phyloP scores from a whole-genome alignment of 2,888 invertebrate genomes.

The Eremobia ochroleuca region DNA sequence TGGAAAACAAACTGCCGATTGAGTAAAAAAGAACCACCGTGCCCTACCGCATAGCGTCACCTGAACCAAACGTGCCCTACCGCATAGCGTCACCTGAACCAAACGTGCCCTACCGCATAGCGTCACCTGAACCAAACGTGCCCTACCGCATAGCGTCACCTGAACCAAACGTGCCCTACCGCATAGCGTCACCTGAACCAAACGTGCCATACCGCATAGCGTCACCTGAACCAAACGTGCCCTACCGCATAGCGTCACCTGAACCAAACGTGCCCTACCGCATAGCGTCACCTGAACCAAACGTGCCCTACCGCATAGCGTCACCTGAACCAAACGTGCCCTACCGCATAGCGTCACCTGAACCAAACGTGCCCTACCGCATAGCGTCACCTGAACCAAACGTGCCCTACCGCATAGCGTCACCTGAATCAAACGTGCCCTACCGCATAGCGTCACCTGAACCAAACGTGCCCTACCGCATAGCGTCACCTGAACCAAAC shows the following conservation, averaged over 20 bases:
- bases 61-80: background rate
- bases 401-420: background rate
- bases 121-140: too few relatives aligned
- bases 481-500: too few relatives aligned
- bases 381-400: too few relatives aligned
- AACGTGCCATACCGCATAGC: background rate
- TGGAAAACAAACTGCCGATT: background rate
- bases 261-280: background rate
- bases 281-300: too few relatives aligned
- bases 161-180: too few relatives aligned
- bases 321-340: too few relatives aligned
- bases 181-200: too few relatives aligned
- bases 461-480: background rate
- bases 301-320: background rate
- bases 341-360: background rate
- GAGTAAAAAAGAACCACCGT: background rate
- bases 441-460: background rate
- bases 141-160: background rate
- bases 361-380: background rate
- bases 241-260: background rate
- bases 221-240: too few relatives aligned
- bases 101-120: background rate
- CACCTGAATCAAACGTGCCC: too few relatives aligned
- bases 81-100: background rate
- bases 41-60: background rate